phyloP scores from a whole-genome alignment of 2,113 vertebrate genomes.

The Phalacrocorax pelagicus region DNA sequence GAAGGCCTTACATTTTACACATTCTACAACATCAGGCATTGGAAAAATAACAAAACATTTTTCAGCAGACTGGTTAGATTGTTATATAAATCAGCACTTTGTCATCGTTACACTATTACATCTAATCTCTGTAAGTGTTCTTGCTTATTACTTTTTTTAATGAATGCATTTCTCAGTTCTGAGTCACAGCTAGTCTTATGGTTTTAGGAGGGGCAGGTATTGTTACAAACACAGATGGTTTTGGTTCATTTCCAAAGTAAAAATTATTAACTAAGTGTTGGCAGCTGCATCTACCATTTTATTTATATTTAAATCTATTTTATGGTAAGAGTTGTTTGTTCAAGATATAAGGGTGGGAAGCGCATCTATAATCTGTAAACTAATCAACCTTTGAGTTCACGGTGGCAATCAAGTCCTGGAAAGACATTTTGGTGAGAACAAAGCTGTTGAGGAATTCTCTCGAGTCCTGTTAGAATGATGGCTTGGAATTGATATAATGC shows the following conservation, averaged over 20 bases:
- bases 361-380: neutral
- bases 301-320: conserved; percentile 37
- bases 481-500: neutral
- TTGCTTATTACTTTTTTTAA: conserved; percentile 19
- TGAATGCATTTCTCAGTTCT: conserved; percentile 1
- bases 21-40: neutral
- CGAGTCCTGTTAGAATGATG: neutral
- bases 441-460: neutral
- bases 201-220: conserved; percentile 26
- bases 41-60: neutral
- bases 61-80: neutral
- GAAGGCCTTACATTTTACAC: neutral
- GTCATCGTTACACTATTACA: neutral
- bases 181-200: neutral
- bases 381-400: neutral
- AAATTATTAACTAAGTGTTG: neutral
- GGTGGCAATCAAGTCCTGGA: neutral
- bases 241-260: neutral
- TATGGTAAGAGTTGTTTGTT: neutral
- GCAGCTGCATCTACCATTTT: neutral
- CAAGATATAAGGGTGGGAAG: neutral
- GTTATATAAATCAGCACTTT: neutral
- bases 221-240: neutral
- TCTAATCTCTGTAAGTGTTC: neutral
- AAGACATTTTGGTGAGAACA: neutral